Conservation (phyloP, 2,888 invertebrate species). For the Antheraea assamensis region DNA sequence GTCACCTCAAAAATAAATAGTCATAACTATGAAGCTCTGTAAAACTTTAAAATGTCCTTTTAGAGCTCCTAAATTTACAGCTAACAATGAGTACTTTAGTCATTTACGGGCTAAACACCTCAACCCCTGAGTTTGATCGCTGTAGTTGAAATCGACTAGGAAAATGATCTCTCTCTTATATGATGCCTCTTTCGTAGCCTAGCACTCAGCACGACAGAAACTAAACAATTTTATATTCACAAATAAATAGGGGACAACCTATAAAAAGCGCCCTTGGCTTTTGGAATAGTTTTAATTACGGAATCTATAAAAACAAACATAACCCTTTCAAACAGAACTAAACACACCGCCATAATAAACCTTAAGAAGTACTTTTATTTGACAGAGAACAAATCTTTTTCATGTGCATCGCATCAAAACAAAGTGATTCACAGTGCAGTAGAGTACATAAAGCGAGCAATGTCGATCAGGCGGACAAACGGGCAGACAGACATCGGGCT, state of each 20-base stretch:
- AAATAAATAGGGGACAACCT: background rate
- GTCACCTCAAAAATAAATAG: too few relatives aligned
- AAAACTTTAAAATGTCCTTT: too few relatives aligned
- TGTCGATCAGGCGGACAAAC: background rate
- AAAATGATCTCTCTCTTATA: too few relatives aligned
- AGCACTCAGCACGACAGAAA: too few relatives aligned
- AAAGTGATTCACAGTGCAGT: background rate
- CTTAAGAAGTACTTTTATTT: slow-evolving; percentile 8
- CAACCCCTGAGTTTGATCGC: too few relatives aligned
- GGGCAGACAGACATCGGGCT: background rate
- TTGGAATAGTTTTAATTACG: background rate
- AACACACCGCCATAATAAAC: background rate
- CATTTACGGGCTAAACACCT: too few relatives aligned
- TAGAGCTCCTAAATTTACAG: too few relatives aligned
- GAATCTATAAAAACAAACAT: background rate
- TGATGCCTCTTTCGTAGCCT: too few relatives aligned
- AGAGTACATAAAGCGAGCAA: background rate
- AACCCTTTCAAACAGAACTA: background rate
- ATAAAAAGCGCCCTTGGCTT: background rate
- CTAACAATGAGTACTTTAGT: too few relatives aligned
- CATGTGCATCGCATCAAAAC: slow-evolving; percentile 9
- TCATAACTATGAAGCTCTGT: too few relatives aligned
- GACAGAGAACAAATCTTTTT: slow-evolving; percentile 5
- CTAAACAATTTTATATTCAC: background rate
- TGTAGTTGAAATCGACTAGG: too few relatives aligned